Conservation (phyloP, 2,797 vertebrate genomes). For the Ficedula albicollis region DNA sequence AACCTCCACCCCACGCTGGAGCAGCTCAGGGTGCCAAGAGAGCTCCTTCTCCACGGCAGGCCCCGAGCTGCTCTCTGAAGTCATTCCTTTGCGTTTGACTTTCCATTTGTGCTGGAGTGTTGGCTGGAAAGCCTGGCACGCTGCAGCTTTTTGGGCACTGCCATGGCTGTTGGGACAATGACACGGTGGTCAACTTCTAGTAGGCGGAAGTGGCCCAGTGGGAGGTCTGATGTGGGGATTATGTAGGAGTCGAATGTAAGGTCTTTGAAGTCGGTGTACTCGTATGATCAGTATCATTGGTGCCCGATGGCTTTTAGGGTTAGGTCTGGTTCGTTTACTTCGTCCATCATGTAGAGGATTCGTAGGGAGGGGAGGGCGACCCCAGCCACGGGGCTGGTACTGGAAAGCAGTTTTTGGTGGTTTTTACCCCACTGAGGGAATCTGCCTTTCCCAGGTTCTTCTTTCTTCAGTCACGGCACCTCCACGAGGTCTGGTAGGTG, state of each 20-base stretch:
- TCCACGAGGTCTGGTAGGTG: background rate
- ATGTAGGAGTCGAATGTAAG: too few species aligned
- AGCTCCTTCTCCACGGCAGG: background rate
- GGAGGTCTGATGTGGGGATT: too few species aligned
- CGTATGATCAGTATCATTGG: too few species aligned
- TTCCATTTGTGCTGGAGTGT: background rate
- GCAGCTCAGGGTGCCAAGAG: background rate
- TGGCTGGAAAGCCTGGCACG: background rate
- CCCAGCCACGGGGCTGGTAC: background rate
- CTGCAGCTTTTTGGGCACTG: background rate
- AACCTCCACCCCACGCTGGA: background rate
- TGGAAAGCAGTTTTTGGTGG: background rate
- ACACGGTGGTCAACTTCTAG: too few species aligned
- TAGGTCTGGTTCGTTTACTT: too few species aligned
- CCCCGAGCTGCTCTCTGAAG: background rate
- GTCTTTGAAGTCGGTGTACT: too few species aligned
- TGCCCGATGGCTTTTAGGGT: too few species aligned
- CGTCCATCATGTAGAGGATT: too few species aligned
- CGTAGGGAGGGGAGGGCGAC: too few species aligned
- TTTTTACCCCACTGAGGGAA: background rate
- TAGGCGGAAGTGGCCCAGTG: too few species aligned
- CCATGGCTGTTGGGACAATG: too few species aligned
- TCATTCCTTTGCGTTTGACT: background rate
- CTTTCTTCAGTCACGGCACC: background rate
- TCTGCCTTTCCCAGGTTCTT: background rate